These are phyloP conservation scores for Phyllotreta striolata DNA, from an alignment of 2,888 invertebrate species.

Conservation along the genomic window DNA sequence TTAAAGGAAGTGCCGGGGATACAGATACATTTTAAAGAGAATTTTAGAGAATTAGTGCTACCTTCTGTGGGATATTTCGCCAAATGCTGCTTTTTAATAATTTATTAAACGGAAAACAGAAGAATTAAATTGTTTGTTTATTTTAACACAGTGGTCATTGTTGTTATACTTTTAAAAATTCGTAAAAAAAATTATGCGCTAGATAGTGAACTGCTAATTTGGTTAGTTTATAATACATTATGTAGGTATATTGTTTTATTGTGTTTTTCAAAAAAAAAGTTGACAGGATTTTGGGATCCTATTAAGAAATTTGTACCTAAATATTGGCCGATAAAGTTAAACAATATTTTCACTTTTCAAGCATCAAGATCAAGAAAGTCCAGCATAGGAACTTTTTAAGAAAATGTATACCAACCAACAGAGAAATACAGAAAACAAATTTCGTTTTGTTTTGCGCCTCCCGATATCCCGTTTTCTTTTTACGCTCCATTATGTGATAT, in stretches of 20 bases:
- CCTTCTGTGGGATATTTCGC: conserved; percentile 3
- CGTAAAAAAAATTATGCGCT: too few species aligned
- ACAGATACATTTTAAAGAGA: conserved; percentile 9
- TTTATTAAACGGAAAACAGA: conserved; percentile 18
- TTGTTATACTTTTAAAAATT: too few species aligned
- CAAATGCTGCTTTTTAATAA: conserved; percentile 15
- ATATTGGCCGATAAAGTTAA: too few species aligned
- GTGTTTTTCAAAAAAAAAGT: too few species aligned
- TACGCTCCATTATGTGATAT: conserved; percentile 40
- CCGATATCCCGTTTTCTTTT: conserved; percentile 39
- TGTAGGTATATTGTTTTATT: too few species aligned
- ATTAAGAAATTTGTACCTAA: too few species aligned
- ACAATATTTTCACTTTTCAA: too few species aligned
- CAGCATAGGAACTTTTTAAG: conserved; percentile 5
- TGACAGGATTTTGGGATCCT: too few species aligned
- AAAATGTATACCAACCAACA: not conserved
- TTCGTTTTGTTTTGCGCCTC: conserved; percentile 28
- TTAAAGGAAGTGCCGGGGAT: conserved; percentile 15
- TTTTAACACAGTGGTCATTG: not conserved
- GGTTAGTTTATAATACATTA: too few species aligned
- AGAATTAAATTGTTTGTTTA: conserved; percentile 24
- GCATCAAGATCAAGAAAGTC: not conserved
- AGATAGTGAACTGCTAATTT: too few species aligned
- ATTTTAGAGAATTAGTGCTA: conserved; percentile 18
- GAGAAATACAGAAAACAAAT: conserved; percentile 27